Evolutionary conservation across 2,113 vertebrate species (phyloP).

Genomic region (Passer domesticus): DNA sequence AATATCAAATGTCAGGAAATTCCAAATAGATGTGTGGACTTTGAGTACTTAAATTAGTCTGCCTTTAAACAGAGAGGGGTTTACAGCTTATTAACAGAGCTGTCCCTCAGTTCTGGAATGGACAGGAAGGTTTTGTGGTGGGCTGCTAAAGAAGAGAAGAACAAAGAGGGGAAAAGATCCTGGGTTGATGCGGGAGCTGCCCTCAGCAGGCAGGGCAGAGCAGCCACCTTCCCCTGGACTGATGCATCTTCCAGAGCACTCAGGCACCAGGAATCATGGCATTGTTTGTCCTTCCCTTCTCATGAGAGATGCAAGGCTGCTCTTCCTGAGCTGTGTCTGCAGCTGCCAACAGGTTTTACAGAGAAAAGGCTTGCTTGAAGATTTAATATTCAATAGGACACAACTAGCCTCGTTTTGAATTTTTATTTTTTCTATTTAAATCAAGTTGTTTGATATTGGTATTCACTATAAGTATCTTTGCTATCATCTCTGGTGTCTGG

Average conservation of each 20-base stretch:
- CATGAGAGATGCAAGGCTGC: neutral
- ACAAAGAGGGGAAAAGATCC: neutral
- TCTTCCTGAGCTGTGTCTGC: neutral
- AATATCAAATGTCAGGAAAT: slow-evolving; percentile 55
- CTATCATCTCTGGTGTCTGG: neutral
- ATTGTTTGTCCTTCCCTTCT: neutral
- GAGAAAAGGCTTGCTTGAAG: neutral
- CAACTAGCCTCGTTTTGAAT: neutral
- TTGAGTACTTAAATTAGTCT: slow-evolving; percentile 49
- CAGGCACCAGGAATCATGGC: neutral
- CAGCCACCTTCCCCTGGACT: neutral
- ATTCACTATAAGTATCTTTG: no score
- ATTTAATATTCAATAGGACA: neutral
- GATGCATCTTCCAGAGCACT: neutral
- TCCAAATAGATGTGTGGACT: slow-evolving; percentile 48
- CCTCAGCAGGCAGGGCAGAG: neutral
- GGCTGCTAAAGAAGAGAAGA: neutral
- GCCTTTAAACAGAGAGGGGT: slow-evolving; percentile 32
- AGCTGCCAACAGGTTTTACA: neutral
- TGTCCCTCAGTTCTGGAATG: neutral
- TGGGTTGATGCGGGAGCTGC: neutral
- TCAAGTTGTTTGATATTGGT: neutral
- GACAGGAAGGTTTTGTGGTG: neutral
- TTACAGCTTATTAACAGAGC: slow-evolving; percentile 24
- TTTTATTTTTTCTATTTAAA: neutral